Percentiles rank a stretch among this genome's conserved stretches.
Conservation (phyloP, 1,140 invertebrate genomes). For the Babylonia areolata region DNA sequence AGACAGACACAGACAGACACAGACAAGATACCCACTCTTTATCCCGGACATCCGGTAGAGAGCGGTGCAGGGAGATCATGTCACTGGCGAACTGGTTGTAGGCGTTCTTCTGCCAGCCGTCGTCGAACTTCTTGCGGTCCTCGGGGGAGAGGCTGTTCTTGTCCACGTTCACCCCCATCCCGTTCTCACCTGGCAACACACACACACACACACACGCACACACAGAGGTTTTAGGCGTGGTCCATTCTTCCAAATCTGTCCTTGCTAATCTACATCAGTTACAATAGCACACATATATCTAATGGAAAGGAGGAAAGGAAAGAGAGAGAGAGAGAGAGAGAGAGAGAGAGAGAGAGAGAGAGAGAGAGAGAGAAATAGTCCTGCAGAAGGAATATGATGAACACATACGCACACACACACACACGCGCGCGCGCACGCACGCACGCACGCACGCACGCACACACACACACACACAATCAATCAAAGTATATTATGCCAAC, state of each 20-base stretch:
- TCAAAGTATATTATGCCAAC: no score
- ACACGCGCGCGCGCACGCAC: no score
- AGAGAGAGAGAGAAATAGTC: no score
- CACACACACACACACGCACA: not conserved
- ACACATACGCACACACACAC: not conserved
- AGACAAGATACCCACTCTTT: constrained; percentile 85
- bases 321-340: no score
- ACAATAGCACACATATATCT: no score
- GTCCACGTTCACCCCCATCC: constrained; percentile 89
- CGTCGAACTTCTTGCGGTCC: constrained; percentile 91
- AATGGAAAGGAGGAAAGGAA: no score
- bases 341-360: no score
- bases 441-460: no score
- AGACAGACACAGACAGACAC: not conserved
- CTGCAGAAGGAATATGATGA: not conserved
- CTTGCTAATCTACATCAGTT: no score
- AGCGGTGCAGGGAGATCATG: constrained; percentile 95
- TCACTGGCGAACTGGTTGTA: constrained; percentile 99
- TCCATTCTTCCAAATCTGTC: no score
- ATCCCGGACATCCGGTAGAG: constrained; percentile 94
- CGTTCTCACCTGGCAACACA: constrained; percentile 84
- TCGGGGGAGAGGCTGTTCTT: constrained; percentile 87
- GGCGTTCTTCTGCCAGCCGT: constrained; percentile 98
- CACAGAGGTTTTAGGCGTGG: no score
- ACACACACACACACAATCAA: not conserved